A percentile compares a stretch with the other conserved stretches of the same genome.
These are phyloP conservation scores for Diploptera punctata DNA, from an alignment of 2,888 invertebrate species.

Conservation along the genomic window DNA sequence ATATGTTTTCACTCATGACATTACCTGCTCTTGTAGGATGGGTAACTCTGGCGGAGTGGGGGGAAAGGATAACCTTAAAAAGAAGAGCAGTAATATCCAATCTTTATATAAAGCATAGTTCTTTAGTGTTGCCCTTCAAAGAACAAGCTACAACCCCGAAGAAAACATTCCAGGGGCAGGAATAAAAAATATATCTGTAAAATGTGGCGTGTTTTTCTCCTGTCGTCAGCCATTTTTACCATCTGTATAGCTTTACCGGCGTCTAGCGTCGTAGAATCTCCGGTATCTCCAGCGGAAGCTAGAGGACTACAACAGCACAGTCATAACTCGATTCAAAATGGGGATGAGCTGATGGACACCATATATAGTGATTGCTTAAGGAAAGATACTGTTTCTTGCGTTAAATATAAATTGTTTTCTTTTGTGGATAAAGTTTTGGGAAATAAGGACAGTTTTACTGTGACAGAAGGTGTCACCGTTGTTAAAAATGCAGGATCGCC, in stretches of 20 bases:
- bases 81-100: background rate
- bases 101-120: constrained; percentile 7
- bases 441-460: constrained; percentile 78
- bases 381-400: constrained; percentile 84
- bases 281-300: constrained; percentile 57
- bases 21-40: background rate
- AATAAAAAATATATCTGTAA: constrained; percentile 14
- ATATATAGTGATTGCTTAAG: constrained; percentile 79
- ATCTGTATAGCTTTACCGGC: constrained; percentile 14
- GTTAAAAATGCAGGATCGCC: constrained; percentile 66
- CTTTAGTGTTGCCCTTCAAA: background rate
- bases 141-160: background rate
- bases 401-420: constrained; percentile 86
- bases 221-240: background rate
- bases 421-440: constrained; percentile 86
- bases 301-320: constrained; percentile 56
- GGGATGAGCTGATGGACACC: constrained; percentile 80
- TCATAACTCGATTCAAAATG: constrained; percentile 67
- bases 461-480: constrained; percentile 84
- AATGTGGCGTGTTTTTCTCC: constrained; percentile 14
- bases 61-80: no score
- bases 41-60: background rate
- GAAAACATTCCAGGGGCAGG: background rate
- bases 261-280: constrained; percentile 24
- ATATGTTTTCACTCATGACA: constrained; percentile 32